Percentiles rank a stretch among this genome's conserved stretches.
Conservation (phyloP, 1,140 invertebrate species). For the Trichonephila clavipes region DNA sequence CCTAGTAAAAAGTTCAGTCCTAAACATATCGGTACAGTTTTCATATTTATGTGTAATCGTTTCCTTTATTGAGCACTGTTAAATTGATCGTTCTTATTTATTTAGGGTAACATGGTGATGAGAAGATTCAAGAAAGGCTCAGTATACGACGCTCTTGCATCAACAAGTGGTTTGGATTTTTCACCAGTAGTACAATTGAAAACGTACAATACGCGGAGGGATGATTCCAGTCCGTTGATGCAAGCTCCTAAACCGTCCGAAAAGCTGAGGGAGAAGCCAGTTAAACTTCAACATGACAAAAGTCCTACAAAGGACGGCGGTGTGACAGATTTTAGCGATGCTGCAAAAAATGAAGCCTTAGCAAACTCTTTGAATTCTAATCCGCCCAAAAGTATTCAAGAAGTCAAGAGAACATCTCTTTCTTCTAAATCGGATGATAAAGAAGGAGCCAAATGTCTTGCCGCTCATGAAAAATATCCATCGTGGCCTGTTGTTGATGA, state of each 20-base stretch:
- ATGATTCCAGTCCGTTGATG: conserved; percentile 44
- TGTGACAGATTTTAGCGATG: conserved; percentile 2
- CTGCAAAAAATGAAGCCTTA: background rate
- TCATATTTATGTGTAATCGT: too few relatives aligned
- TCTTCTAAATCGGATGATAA: conserved; percentile 34
- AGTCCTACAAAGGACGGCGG: conserved; percentile 10
- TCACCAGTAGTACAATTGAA: conserved; percentile 76
- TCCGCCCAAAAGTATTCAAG: background rate
- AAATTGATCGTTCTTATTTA: background rate
- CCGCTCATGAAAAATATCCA: conserved; percentile 88
- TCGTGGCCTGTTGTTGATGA: conserved; percentile 86
- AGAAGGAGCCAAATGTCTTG: conserved; percentile 50
- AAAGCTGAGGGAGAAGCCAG: conserved; percentile 46
- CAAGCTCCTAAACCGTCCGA: conserved; percentile 42
- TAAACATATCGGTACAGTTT: too few relatives aligned
- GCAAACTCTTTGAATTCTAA: background rate
- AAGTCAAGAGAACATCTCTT: background rate
- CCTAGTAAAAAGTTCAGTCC: too few relatives aligned
- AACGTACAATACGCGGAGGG: conserved; percentile 52
- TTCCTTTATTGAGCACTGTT: too few relatives aligned
- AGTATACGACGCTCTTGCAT: conserved; percentile 77
- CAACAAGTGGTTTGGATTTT: conserved; percentile 77
- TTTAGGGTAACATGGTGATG: conserved; percentile 80
- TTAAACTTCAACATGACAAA: conserved; percentile 32
- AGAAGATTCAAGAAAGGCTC: conserved; percentile 77